Conservation (phyloP, 2,888 invertebrate genomes). For the Xanthorhoe spadicearia region DNA sequence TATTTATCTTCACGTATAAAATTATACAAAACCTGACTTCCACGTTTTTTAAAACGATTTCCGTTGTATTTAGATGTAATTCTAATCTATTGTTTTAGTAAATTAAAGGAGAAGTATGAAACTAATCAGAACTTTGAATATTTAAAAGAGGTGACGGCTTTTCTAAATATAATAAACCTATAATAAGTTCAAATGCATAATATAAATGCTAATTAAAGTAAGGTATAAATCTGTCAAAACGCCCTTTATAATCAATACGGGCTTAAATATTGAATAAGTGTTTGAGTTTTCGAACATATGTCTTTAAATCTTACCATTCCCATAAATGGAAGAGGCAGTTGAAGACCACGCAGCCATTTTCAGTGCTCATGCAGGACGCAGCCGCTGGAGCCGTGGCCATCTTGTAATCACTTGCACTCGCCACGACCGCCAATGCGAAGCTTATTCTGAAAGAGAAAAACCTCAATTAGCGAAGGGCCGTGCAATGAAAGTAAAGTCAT, state of each 20-base stretch:
- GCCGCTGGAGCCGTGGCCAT: constrained; percentile 71
- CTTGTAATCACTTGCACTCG: constrained; percentile 55
- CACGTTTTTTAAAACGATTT: background rate
- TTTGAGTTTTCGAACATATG: no score
- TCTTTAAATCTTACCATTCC: constrained; percentile 72
- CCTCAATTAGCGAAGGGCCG: constrained; percentile 64
- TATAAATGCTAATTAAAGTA: no score
- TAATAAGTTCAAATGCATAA: no score
- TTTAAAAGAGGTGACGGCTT: no score
- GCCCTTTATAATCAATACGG: no score
- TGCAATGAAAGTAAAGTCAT: constrained; percentile 67
- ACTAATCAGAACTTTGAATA: no score
- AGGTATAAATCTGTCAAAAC: no score
- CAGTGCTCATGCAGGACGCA: constrained; percentile 75
- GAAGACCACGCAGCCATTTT: constrained; percentile 80
- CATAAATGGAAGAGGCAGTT: constrained; percentile 79
- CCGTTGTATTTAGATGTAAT: no score
- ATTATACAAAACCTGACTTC: background rate
- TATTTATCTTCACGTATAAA: background rate
- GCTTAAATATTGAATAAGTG: no score
- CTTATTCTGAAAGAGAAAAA: constrained; percentile 72
- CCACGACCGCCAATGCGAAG: constrained; percentile 49
- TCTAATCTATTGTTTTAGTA: no score
- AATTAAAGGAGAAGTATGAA: no score
- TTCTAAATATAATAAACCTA: no score